These are phyloP conservation scores for Zapornia atra DNA, from an alignment of 2,113 vertebrate genomes.

Conservation along the genomic window DNA sequence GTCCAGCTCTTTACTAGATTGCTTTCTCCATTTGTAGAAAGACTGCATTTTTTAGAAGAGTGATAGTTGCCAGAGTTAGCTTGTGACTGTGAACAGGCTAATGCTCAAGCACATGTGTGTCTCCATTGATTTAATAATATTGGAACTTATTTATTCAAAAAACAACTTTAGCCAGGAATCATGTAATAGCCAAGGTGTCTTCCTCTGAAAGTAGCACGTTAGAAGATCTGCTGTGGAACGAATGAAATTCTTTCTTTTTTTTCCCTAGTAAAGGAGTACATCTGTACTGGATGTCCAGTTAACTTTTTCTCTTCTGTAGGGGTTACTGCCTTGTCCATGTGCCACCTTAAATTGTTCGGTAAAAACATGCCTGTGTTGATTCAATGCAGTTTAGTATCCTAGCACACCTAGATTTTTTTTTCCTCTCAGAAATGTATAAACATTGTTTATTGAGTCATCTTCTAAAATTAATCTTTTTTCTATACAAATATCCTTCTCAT, in stretches of 20 bases:
- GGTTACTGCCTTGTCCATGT: neutral
- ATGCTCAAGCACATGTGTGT: neutral
- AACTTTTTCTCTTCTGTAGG: neutral
- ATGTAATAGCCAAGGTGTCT: neutral
- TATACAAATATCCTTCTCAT: slow-evolving; percentile 28
- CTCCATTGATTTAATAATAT: neutral
- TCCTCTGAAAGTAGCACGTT: neutral
- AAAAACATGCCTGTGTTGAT: neutral
- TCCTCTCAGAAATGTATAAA: slow-evolving; percentile 41
- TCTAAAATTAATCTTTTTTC: slow-evolving; percentile 39
- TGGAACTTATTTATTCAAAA: slow-evolving; percentile 31
- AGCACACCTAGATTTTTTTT: neutral
- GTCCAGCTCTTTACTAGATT: neutral
- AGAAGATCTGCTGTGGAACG: neutral
- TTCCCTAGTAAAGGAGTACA: neutral
- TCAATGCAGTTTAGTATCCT: neutral
- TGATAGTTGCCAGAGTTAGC: neutral
- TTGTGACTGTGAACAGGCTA: neutral
- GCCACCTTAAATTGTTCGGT: neutral
- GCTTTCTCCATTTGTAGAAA: neutral
- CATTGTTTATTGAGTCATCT: slow-evolving; percentile 37
- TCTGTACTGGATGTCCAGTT: neutral
- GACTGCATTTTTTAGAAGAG: neutral
- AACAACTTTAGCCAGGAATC: neutral
- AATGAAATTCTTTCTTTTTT: neutral